Evolutionary conservation across 2,888 invertebrate species (phyloP), one percentile per base, ranked within the genome.

Genomic region (Hermaeophaga mercurialis): DNA sequence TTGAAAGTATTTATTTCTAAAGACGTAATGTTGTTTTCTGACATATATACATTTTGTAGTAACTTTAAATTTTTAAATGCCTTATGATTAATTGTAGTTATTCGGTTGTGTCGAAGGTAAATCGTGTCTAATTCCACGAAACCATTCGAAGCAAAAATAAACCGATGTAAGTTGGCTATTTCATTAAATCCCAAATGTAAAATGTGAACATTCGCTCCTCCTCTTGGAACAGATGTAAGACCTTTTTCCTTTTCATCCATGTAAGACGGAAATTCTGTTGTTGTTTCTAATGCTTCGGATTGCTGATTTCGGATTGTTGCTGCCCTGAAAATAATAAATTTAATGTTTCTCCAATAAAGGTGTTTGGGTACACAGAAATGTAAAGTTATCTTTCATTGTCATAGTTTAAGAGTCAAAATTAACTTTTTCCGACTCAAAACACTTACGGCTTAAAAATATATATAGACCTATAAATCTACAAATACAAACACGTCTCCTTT

Each of bases 131-230:
- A 56, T 12, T 67, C 62, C 44, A 63, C 67, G 63, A 73, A 78
- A 17, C 66, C 67, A 48, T 72, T 73, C 54, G 71, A 62, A 50
- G 65, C 63, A 62, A 78, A 76, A 9, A 70, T 66, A 59, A 64
- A 69, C 0, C 69, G 65, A 6, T 69, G 66, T 9, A 76, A 65
- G 3, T 53, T 44, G 5, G 61, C 45, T 22, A 76, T 67, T 44
- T 70, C 64, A 56, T 76, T 76, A 66, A 75, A 76, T 12, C 71
- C 72, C 14, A 73, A 59, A 53, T 75, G 73, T 1, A 73, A 44
- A 11, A 54, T 57, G 19, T 56, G 67, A n/a, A 67, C 62, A 17
- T 66, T 44, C 7, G 56, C 53, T n/a, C 58, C 44, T 45, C 75
- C 75, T 48, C 45, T 50, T 0, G 75, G 75, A 39, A 76, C 68